Evolutionary conservation across 1,140 invertebrate species (phyloP).

Genomic region (Danaus melanippus): DNA sequence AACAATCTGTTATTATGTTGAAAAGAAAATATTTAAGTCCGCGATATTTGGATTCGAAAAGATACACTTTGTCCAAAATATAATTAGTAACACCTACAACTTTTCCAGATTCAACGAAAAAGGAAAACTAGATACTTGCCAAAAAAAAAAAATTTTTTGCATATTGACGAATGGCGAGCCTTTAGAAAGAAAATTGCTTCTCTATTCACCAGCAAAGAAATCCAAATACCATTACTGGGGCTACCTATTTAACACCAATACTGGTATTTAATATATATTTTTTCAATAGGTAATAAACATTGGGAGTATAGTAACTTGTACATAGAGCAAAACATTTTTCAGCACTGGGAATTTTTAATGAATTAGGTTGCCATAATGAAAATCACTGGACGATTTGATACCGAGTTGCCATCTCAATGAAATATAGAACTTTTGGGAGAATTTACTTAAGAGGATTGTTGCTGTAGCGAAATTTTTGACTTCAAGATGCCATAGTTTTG

Average conservation of each 20-base stretch:
- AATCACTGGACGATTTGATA: too few species aligned
- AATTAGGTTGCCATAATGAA: too few species aligned
- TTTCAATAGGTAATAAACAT: conserved; percentile 21
- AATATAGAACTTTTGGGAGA: too few species aligned
- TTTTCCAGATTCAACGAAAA: conserved; percentile 11
- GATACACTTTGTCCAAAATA: conserved; percentile 22
- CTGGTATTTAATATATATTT: conserved; percentile 7
- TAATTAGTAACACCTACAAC: conserved; percentile 18
- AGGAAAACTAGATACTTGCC: conserved; percentile 23
- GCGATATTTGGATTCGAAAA: conserved; percentile 22
- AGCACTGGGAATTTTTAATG: too few species aligned
- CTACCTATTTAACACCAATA: conserved; percentile 6
- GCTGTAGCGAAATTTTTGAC: too few species aligned
- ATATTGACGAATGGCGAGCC: conserved; percentile 24
- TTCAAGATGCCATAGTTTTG: too few species aligned
- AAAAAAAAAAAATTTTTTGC: conserved; percentile 21
- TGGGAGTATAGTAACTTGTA: conserved; percentile 21
- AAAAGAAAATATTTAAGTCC: conserved; percentile 20
- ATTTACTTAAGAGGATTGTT: too few species aligned
- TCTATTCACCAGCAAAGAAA: conserved; percentile 21
- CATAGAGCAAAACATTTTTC: too few species aligned
- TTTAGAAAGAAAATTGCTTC: conserved; percentile 23
- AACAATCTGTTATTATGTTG: conserved; percentile 16
- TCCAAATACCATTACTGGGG: conserved; percentile 13
- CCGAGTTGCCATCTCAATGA: too few species aligned